Evolutionary conservation across 2,888 invertebrate genomes (phyloP).

Genomic region (Cartodere bifasciata): DNA sequence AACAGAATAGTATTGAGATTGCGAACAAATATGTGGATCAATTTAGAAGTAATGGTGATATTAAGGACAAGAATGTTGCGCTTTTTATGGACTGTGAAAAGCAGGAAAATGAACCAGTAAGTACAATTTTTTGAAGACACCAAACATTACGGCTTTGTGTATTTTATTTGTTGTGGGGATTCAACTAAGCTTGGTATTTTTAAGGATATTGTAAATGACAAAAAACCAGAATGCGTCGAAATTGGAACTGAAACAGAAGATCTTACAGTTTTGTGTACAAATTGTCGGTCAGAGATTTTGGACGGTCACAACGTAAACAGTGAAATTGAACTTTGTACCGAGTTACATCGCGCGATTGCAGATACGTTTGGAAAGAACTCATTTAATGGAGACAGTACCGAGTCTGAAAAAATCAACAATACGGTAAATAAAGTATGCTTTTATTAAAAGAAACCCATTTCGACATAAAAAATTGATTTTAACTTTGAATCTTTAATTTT

Average conservation of each 20-base stretch:
- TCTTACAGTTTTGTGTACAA: conserved; percentile 21
- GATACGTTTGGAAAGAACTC: conserved; percentile 25
- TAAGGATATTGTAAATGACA: no score
- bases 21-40: conserved; percentile 25
- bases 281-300: conserved; percentile 22
- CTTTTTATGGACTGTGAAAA: conserved; percentile 20
- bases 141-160: no score
- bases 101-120: conserved; percentile 8
- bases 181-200: no score
- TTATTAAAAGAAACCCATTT: no score
- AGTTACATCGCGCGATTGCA: conserved; percentile 25
- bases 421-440: no score
- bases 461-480: no score
- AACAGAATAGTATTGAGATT: conserved; percentile 24
- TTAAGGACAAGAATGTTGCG: conserved; percentile 15
- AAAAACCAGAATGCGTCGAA: no score
- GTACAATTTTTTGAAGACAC: no score
- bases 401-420: no score
- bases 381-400: no score
- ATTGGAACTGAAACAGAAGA: conserved; percentile 24
- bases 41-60: conserved; percentile 17
- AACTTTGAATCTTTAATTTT: no score
- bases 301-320: conserved; percentile 23
- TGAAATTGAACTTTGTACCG: conserved; percentile 25
- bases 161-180: no score